Conservation (phyloP, 2,888 invertebrate species). For the Mythimna ferrago region DNA sequence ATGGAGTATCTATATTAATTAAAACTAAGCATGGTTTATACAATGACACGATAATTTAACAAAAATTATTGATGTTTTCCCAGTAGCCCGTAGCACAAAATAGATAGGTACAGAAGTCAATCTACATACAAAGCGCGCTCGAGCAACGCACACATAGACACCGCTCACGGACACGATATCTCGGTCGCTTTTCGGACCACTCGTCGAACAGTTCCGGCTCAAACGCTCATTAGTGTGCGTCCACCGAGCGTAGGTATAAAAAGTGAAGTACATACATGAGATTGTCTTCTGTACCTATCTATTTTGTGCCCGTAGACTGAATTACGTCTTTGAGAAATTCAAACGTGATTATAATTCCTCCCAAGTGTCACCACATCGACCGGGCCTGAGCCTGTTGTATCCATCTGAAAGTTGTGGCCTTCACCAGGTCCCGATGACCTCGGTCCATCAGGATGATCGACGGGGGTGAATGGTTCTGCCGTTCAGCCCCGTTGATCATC, state of each 20-base stretch:
- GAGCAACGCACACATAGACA: too few relatives aligned
- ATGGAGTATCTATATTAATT: neutral
- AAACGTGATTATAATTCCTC: neutral
- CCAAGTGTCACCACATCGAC: neutral
- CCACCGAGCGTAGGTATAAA: too few relatives aligned
- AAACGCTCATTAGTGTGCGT: too few relatives aligned
- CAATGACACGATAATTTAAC: constrained; percentile 21
- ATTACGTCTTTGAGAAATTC: neutral
- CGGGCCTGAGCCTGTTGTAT: neutral
- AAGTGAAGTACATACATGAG: too few relatives aligned
- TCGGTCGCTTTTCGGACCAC: too few relatives aligned
- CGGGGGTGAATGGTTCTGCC: neutral
- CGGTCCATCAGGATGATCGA: neutral
- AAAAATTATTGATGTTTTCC: constrained; percentile 8
- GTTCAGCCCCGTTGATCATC: neutral
- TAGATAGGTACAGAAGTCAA: too few relatives aligned
- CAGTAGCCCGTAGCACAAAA: neutral
- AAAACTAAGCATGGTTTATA: constrained; percentile 28
- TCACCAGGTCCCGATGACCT: neutral
- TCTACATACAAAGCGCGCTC: too few relatives aligned
- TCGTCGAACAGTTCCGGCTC: too few relatives aligned
- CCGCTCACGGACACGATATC: too few relatives aligned
- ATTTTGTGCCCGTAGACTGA: neutral
- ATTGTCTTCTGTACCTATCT: too few relatives aligned
- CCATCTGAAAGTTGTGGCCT: too few relatives aligned